Percentiles rank a stretch among this genome's conserved stretches.
Conservation (phyloP, 2,888 invertebrate species). For the Aphidoletes aphidimyza region DNA sequence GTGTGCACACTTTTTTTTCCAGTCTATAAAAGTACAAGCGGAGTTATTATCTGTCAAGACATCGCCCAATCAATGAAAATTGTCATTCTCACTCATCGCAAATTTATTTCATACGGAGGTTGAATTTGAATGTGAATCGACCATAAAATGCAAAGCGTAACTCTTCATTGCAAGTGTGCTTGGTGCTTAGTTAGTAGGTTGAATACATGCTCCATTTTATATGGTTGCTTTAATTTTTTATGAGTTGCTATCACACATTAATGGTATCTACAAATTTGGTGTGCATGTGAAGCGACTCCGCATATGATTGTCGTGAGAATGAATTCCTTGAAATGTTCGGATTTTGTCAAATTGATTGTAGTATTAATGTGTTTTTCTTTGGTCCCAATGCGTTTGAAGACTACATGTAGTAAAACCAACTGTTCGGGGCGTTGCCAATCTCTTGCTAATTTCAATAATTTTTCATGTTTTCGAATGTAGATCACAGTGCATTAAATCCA, state of each 20-base stretch:
- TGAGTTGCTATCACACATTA: conserved; percentile 14
- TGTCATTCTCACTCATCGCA: neutral
- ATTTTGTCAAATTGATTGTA: too few relatives aligned
- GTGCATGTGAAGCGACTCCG: too few relatives aligned
- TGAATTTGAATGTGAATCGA: conserved; percentile 20
- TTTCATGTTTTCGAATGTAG: too few relatives aligned
- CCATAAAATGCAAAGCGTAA: conserved; percentile 15
- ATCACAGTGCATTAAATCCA: too few relatives aligned
- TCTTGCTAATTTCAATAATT: too few relatives aligned
- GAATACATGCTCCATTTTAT: neutral
- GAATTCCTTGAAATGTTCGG: too few relatives aligned
- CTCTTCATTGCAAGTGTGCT: neutral
- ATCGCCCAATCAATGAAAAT: conserved; percentile 24
- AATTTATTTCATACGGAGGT: neutral
- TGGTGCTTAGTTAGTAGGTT: neutral
- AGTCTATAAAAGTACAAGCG: neutral
- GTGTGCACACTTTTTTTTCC: neutral
- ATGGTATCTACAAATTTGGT: conserved; percentile 13
- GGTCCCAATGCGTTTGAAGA: too few relatives aligned
- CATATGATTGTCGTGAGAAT: too few relatives aligned
- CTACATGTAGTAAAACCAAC: too few relatives aligned
- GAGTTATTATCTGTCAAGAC: conserved; percentile 22
- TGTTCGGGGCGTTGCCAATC: too few relatives aligned
- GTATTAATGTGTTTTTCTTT: too few relatives aligned
- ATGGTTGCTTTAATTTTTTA: neutral